Conservation (phyloP, 2,888 invertebrate genomes). For the Amphipyra berbera region DNA sequence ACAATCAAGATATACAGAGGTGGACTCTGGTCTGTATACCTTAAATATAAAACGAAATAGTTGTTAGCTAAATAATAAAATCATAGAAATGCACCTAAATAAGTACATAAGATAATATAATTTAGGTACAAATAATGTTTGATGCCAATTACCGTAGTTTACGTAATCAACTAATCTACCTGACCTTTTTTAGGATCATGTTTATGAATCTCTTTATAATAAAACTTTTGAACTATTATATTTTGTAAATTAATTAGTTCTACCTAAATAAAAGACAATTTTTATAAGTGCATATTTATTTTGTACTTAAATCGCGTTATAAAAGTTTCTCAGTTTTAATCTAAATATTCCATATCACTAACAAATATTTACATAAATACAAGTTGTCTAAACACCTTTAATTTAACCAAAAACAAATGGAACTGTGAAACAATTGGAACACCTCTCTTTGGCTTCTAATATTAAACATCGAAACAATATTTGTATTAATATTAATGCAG, state of each 20-base stretch:
- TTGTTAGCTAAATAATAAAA: too few species aligned
- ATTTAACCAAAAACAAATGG: background rate
- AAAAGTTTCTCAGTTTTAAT: slow-evolving; percentile 51
- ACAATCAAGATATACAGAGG: too few species aligned
- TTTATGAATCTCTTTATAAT: slow-evolving; percentile 66
- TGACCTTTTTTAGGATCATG: slow-evolving; percentile 65
- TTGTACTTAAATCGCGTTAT: slow-evolving; percentile 66
- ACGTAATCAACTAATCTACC: slow-evolving; percentile 62
- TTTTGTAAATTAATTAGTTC: slow-evolving; percentile 42
- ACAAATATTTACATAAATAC: slow-evolving; percentile 64
- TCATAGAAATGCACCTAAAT: slow-evolving; percentile 25
- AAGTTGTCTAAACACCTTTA: slow-evolving; percentile 31
- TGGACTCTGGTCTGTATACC: too few species aligned
- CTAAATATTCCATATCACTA: slow-evolving; percentile 21
- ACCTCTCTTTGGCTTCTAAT: slow-evolving; percentile 56
- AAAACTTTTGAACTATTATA: slow-evolving; percentile 53
- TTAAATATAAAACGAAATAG: too few species aligned
- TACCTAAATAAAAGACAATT: slow-evolving; percentile 37
- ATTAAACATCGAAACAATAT: slow-evolving; percentile 22
- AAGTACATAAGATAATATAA: slow-evolving; percentile 11
- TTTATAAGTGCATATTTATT: slow-evolving; percentile 61
- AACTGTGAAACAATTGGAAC: slow-evolving; percentile 27
- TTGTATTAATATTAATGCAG: slow-evolving; percentile 24
- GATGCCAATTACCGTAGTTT: slow-evolving; percentile 70
- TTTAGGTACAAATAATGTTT: slow-evolving; percentile 55